Evolutionary conservation across 2,888 invertebrate genomes (phyloP).

Genomic region (Chaitophorus viminalis): DNA sequence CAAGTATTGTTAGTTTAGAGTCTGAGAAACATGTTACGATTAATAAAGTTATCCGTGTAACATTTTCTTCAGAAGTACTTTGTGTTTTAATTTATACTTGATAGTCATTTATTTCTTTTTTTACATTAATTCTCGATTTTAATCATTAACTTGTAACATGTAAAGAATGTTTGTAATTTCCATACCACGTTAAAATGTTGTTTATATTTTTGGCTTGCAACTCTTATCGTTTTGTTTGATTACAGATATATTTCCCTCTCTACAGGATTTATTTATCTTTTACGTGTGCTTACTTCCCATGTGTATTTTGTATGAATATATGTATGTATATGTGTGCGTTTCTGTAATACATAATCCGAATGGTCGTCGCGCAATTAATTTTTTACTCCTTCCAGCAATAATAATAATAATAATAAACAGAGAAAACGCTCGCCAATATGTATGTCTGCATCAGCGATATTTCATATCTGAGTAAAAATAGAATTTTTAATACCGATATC

Average conservation of each 20-base stretch:
- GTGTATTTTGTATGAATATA: too few species aligned
- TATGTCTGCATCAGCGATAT: conserved; percentile 45
- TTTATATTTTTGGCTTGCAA: conserved; percentile 40
- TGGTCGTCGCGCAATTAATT: conserved; percentile 18
- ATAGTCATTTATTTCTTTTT: too few species aligned
- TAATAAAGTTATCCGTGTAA: background rate
- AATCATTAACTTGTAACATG: conserved; percentile 17
- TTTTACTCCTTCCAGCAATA: conserved; percentile 51
- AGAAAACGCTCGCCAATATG: conserved; percentile 49
- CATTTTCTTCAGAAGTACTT: background rate
- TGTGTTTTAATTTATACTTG: background rate
- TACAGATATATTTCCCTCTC: conserved; percentile 23
- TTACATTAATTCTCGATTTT: background rate
- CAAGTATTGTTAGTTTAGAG: conserved; percentile 5
- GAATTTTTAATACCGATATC: conserved; percentile 32
- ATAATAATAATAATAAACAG: conserved; percentile 57
- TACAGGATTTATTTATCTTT: conserved; percentile 26
- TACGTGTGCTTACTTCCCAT: background rate
- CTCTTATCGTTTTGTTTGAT: conserved; percentile 45
- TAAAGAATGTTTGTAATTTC: conserved; percentile 1
- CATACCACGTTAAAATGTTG: conserved; percentile 3
- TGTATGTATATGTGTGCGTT: background rate
- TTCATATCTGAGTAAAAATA: conserved; percentile 46
- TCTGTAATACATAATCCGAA: conserved; percentile 8
- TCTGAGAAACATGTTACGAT: background rate